Conservation (phyloP, 1,140 invertebrate species). For the Drosophila saltans region DNA sequence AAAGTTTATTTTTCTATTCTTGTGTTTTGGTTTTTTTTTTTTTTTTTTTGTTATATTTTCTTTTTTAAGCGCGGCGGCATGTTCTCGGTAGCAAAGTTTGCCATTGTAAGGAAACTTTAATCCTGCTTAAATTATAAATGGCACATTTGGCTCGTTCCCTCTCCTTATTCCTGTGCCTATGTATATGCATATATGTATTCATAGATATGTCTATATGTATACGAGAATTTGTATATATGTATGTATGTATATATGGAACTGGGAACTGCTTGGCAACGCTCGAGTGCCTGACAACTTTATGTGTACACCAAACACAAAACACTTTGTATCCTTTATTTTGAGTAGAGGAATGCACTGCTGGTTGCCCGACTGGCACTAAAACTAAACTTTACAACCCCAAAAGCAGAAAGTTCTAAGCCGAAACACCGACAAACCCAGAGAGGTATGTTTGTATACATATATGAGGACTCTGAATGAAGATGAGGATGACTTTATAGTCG, state of each 20-base stretch:
- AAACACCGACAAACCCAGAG: constrained; percentile 27
- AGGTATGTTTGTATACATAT: not conserved
- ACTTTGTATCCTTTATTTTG: constrained; percentile 79
- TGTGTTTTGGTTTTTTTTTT: not conserved
- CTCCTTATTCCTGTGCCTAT: constrained; percentile 19
- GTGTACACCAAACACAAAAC: constrained; percentile 68
- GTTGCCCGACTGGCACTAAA: constrained; percentile 44
- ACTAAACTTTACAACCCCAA: constrained; percentile 60
- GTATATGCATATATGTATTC: not conserved
- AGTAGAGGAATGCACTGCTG: constrained; percentile 60
- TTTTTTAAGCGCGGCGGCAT: constrained; percentile 70
- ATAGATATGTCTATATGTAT: constrained; percentile 4
- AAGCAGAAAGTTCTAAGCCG: constrained; percentile 53
- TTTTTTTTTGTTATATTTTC: too few relatives aligned
- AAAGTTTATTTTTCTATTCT: constrained; percentile 55
- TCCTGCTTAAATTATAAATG: constrained; percentile 81
- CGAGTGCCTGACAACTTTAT: constrained; percentile 70
- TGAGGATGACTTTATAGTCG: constrained; percentile 34
- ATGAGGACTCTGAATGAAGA: constrained; percentile 4
- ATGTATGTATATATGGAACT: constrained; percentile 6
- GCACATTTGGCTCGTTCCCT: constrained; percentile 65
- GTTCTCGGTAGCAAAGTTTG: constrained; percentile 68
- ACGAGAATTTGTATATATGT: not conserved
- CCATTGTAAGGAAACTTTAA: constrained; percentile 76
- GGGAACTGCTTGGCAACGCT: constrained; percentile 34